Percentiles rank a stretch among this genome's conserved stretches.
Evolutionary conservation across 2,113 vertebrate species (phyloP).

Genomic region (Glareola pratincola): DNA sequence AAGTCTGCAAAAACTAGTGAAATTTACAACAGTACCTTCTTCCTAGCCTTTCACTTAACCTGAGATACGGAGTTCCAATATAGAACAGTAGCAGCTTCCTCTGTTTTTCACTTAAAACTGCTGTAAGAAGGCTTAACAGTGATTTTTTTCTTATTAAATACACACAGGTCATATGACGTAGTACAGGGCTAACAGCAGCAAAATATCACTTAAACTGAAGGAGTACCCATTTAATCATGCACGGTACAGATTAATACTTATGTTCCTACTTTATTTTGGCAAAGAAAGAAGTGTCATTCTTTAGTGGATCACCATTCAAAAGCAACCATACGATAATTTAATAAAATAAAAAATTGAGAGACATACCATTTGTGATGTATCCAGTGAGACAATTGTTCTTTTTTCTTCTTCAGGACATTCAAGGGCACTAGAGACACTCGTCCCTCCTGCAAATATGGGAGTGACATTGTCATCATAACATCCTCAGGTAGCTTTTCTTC

Average conservation of each 20-base stretch:
- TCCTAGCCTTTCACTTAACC: background rate
- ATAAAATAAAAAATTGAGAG: background rate
- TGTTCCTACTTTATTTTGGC: background rate
- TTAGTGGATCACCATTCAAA: background rate
- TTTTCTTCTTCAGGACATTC: slow-evolving; percentile 93
- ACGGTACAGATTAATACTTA: background rate
- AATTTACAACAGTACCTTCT: background rate
- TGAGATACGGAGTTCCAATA: background rate
- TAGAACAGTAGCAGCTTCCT: background rate
- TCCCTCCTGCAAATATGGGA: slow-evolving; percentile 83
- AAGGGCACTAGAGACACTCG: slow-evolving; percentile 92
- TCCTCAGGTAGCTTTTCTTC: background rate
- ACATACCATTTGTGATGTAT: slow-evolving; percentile 97
- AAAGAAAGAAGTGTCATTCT: background rate
- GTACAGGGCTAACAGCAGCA: background rate
- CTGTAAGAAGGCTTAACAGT: background rate
- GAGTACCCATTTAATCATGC: background rate
- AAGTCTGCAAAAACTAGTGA: background rate
- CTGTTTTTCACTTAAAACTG: background rate
- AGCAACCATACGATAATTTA: background rate
- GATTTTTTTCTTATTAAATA: background rate
- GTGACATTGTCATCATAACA: background rate
- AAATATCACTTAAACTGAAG: background rate
- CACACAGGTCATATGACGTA: background rate
- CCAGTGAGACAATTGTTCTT: slow-evolving; percentile 92